phyloP scores from a whole-genome alignment of 2,888 invertebrate genomes.

The Argynnis bischoffii region DNA sequence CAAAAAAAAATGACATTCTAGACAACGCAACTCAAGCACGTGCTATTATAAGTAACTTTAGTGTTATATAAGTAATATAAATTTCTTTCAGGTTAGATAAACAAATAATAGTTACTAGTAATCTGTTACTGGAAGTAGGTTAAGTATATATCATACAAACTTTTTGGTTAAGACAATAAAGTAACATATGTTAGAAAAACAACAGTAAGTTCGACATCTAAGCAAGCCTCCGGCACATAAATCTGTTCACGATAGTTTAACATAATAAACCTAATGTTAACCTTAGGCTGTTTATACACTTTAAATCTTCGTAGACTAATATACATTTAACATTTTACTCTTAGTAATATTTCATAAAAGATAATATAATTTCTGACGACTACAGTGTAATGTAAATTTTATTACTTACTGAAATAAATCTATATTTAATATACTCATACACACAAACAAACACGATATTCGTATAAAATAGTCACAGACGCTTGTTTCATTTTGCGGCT shows the following conservation, averaged over 20 bases:
- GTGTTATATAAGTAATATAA: background rate
- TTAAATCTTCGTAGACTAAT: conserved; percentile 17
- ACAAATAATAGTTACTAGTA: conserved; percentile 4
- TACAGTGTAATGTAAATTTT: background rate
- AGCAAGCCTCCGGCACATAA: conserved; percentile 5
- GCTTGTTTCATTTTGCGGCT: background rate
- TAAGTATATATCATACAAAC: conserved; percentile 12
- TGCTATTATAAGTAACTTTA: too few species aligned
- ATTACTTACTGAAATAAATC: too few species aligned
- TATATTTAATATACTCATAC: too few species aligned
- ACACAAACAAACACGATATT: background rate
- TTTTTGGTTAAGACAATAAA: conserved; percentile 14
- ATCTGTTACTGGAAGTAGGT: conserved; percentile 7
- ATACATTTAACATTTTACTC: conserved; percentile 8
- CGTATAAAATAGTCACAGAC: background rate
- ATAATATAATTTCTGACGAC: background rate
- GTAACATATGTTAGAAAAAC: conserved; percentile 6
- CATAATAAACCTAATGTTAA: conserved; percentile 10
- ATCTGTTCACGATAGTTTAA: conserved; percentile 3
- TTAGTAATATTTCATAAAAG: background rate
- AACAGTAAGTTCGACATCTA: conserved; percentile 1
- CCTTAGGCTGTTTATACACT: conserved; percentile 20
- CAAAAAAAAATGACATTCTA: too few species aligned
- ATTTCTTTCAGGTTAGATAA: background rate
- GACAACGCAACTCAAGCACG: too few species aligned